Evolutionary conservation across 2,888 invertebrate genomes (phyloP).

Genomic region (Caenorhabditis sulstoni): DNA sequence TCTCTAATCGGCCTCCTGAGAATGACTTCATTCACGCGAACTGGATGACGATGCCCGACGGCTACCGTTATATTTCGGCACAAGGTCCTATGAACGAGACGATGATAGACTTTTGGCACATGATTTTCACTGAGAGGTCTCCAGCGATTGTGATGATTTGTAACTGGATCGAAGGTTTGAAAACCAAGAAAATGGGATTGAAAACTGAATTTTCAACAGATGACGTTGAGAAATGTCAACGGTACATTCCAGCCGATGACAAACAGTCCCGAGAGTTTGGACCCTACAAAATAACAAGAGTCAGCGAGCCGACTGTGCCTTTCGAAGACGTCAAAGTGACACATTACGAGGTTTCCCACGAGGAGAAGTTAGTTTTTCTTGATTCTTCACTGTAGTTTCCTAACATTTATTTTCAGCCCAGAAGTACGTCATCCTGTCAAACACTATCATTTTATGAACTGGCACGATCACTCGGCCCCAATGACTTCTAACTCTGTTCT

Average conservation of each 20-base stretch:
- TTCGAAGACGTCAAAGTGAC: conserved; percentile 33
- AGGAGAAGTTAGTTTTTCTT: not conserved
- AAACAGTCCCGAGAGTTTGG: conserved; percentile 12
- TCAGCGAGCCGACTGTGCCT: not conserved
- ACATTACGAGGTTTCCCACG: conserved; percentile 28
- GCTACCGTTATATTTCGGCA: conserved; percentile 66
- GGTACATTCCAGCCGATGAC: conserved; percentile 31
- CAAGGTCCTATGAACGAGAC: conserved; percentile 90
- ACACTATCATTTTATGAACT: conserved; percentile 57
- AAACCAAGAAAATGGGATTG: no score
- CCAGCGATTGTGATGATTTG: conserved; percentile 93
- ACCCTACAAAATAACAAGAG: conserved; percentile 11
- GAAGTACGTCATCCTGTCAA: conserved; percentile 14
- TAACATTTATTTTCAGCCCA: conserved; percentile 8
- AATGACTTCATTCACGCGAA: conserved; percentile 71
- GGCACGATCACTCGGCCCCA: conserved; percentile 69
- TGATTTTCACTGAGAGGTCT: conserved; percentile 98
- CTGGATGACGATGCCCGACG: conserved; percentile 64
- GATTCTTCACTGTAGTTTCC: no score
- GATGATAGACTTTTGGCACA: conserved; percentile 95
- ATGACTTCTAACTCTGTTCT: conserved; percentile 29
- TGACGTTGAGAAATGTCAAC: conserved; percentile 29
- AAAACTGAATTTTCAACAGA: conserved; percentile 9
- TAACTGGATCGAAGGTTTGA: conserved; percentile 46
- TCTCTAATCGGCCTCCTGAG: conserved; percentile 47